Evolutionary conservation across 2,888 invertebrate genomes (phyloP).

Genomic region (Epirrita christyi): DNA sequence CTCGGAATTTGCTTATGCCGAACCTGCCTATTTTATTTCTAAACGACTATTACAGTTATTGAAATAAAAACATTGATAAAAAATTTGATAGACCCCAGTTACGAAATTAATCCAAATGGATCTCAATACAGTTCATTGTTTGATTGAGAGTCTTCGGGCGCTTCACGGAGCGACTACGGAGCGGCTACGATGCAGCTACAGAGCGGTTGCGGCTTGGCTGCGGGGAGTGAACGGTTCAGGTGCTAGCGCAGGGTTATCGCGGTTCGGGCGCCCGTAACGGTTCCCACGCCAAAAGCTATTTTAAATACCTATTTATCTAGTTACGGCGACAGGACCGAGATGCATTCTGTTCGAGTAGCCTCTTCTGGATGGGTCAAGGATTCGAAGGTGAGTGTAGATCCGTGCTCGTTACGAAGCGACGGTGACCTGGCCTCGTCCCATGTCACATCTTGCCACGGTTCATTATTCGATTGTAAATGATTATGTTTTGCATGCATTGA

Average conservation of each 20-base stretch:
- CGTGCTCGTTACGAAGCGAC: slow-evolving; percentile 61
- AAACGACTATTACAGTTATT: slow-evolving; percentile 62
- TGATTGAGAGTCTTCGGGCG: slow-evolving; percentile 51
- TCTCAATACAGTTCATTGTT: slow-evolving; percentile 79
- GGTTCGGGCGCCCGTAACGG: slow-evolving; percentile 72
- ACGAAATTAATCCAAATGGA: slow-evolving; percentile 79
- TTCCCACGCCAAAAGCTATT: slow-evolving; percentile 82
- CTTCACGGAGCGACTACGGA: slow-evolving; percentile 18
- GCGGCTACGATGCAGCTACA: slow-evolving; percentile 22
- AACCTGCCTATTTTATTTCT: slow-evolving; percentile 62
- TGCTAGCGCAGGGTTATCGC: slow-evolving; percentile 65
- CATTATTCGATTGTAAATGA: slow-evolving; percentile 61
- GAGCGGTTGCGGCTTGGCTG: slow-evolving; percentile 41
- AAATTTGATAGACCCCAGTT: slow-evolving; percentile 65
- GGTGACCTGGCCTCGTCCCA: slow-evolving; percentile 75
- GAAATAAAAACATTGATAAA: slow-evolving; percentile 78
- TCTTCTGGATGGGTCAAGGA: slow-evolving; percentile 85
- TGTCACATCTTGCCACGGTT: slow-evolving; percentile 67
- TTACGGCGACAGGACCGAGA: slow-evolving; percentile 78
- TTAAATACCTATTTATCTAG: slow-evolving; percentile 82
- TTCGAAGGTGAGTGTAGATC: slow-evolving; percentile 78
- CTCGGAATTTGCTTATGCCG: slow-evolving; percentile 43
- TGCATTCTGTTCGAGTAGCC: slow-evolving; percentile 79
- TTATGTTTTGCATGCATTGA: slow-evolving; percentile 37
- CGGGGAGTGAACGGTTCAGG: slow-evolving; percentile 57